Evolutionary conservation across 2,797 vertebrate genomes (phyloP).

Genomic region (Novumbra hubbsi): DNA sequence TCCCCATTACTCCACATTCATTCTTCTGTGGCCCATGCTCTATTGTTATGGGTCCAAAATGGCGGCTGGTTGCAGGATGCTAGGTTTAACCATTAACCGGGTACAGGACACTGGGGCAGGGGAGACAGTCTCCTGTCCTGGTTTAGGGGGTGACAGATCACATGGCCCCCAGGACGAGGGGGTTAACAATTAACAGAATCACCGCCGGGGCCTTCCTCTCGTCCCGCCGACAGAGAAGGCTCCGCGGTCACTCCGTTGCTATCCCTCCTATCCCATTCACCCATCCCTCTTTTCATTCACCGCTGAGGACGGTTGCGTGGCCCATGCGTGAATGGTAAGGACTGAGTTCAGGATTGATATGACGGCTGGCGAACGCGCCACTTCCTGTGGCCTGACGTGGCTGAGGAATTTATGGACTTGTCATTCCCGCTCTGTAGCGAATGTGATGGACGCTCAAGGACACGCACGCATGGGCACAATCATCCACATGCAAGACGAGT

Average conservation of each 20-base stretch:
- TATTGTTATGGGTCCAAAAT: constrained; percentile 64
- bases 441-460: not conserved
- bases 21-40: constrained; percentile 52
- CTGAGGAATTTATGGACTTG: constrained; percentile 60
- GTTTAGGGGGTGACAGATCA: constrained; percentile 45
- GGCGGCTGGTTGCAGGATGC: constrained; percentile 64
- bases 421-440: constrained; percentile 39
- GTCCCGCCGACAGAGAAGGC: constrained; percentile 56
- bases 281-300: constrained; percentile 54
- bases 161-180: constrained; percentile 33
- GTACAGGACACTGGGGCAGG: constrained; percentile 32
- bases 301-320: constrained; percentile 57
- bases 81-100: constrained; percentile 72
- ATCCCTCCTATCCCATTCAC: constrained; percentile 50
- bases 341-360: constrained; percentile 58
- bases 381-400: constrained; percentile 58
- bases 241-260: constrained; percentile 40
- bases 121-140: constrained; percentile 13
- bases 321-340: constrained; percentile 49
- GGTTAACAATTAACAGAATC: constrained; percentile 68
- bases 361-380: constrained; percentile 60
- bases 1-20: constrained; percentile 40
- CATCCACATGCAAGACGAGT: not conserved
- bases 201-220: constrained; percentile 61
- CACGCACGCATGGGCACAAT: not conserved